These are phyloP conservation scores for Artemisiospiza belli DNA, from an alignment of 2,113 vertebrate genomes.

Conservation along the genomic window DNA sequence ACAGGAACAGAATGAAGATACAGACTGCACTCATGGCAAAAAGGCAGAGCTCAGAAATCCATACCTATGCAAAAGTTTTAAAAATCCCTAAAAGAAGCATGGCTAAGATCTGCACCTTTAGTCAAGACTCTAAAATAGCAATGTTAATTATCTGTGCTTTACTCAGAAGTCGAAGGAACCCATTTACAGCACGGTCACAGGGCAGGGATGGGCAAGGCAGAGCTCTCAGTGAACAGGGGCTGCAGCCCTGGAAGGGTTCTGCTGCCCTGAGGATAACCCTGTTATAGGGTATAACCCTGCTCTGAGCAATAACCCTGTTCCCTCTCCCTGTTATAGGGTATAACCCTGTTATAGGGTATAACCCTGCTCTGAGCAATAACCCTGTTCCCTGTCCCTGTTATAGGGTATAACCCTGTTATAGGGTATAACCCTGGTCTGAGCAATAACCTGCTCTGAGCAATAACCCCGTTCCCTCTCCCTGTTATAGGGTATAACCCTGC, in stretches of 20 bases:
- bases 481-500: too few relatives aligned
- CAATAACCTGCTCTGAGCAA: too few relatives aligned
- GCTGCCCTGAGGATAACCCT: too few relatives aligned
- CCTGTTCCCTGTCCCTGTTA: too few relatives aligned
- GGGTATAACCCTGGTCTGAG: too few relatives aligned
- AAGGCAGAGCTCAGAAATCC: not conserved
- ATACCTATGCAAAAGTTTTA: not conserved
- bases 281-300: too few relatives aligned
- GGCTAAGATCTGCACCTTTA: not conserved
- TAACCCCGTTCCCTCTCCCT: too few relatives aligned
- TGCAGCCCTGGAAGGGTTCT: slow-evolving; percentile 27
- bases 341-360: too few relatives aligned
- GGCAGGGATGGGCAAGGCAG: not conserved
- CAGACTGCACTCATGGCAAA: not conserved
- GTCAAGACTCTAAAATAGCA: not conserved
- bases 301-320: too few relatives aligned
- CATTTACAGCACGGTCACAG: not conserved
- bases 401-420: too few relatives aligned
- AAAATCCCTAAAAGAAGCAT: not conserved
- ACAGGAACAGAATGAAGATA: not conserved
- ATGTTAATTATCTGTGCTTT: not conserved
- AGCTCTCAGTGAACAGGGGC: not conserved
- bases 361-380: not conserved
- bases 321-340: too few relatives aligned
- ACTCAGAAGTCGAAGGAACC: not conserved